Evolutionary conservation across 2,113 vertebrate species (phyloP).

Genomic region (Psilopsiagon aymara): DNA sequence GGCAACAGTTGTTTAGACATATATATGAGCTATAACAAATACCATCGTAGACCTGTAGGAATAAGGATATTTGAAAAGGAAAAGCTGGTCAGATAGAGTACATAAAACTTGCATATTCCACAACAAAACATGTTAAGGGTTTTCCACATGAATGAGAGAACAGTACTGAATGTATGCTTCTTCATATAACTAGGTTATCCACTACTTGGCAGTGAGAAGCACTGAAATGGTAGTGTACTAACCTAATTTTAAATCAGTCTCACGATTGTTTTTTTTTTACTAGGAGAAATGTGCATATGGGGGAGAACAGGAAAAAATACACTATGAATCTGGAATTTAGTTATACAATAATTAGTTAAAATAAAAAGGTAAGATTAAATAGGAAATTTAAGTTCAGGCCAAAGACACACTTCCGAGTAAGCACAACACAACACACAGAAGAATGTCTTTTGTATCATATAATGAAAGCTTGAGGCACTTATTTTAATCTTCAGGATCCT

Average conservation of each 20-base stretch:
- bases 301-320: conserved; percentile 28
- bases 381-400: conserved; percentile 4
- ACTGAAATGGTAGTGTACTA: background rate
- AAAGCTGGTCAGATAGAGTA: background rate
- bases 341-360: background rate
- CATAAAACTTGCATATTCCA: background rate
- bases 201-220: conserved; percentile 15
- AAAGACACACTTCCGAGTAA: conserved; percentile 27
- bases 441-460: background rate
- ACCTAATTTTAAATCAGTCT: background rate
- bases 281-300: background rate
- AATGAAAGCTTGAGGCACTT: background rate
- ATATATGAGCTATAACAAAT: background rate
- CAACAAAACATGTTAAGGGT: background rate
- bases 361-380: background rate
- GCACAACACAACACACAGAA: background rate
- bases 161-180: background rate
- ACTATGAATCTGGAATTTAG: background rate
- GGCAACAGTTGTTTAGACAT: conserved; percentile 3
- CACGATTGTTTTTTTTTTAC: background rate
- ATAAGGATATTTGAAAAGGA: conserved; percentile 36
- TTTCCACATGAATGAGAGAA: background rate
- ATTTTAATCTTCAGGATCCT: conserved; percentile 18
- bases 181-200: background rate
- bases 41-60: conserved; percentile 28